Percentiles rank a stretch among this genome's conserved stretches.
Evolutionary conservation across 2,797 vertebrate species (phyloP).

Genomic region (Gymnodraco acuticeps): DNA sequence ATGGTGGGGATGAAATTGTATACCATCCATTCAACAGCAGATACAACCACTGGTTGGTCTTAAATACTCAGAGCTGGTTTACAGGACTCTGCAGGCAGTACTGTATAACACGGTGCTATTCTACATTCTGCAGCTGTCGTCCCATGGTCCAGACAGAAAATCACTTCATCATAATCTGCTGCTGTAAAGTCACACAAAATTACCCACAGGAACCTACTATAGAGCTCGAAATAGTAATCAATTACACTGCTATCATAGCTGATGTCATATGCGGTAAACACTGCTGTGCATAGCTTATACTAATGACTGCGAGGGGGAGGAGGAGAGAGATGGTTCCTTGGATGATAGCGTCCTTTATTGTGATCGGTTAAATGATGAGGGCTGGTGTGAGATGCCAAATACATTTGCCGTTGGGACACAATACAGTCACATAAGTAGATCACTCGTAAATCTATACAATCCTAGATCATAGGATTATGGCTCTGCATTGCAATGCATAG

Average conservation of each 20-base stretch:
- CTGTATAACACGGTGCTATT: conserved; percentile 36
- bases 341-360: conserved; percentile 64
- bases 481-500: conserved; percentile 18
- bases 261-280: conserved; percentile 85
- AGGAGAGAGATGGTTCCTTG: conserved; percentile 57
- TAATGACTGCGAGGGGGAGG: conserved; percentile 44
- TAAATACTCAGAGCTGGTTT: conserved; percentile 14
- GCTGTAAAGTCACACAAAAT: conserved; percentile 88
- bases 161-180: conserved; percentile 95
- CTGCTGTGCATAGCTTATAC: conserved; percentile 70
- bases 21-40: conserved; percentile 3
- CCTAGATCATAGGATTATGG: conserved; percentile 39
- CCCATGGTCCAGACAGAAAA: conserved; percentile 86
- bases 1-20: background rate
- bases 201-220: conserved; percentile 88
- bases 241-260: conserved; percentile 89
- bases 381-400: conserved; percentile 42
- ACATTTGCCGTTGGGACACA: conserved; percentile 53
- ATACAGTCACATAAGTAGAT: conserved; percentile 29
- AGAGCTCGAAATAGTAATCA: conserved; percentile 93
- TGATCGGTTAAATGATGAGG: conserved; percentile 57
- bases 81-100: background rate
- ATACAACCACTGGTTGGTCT: conserved; percentile 12
- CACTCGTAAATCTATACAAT: conserved; percentile 31
- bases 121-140: conserved; percentile 83